Conservation (phyloP, 2,888 invertebrate genomes). For the Dorcus parallelipipedus region DNA sequence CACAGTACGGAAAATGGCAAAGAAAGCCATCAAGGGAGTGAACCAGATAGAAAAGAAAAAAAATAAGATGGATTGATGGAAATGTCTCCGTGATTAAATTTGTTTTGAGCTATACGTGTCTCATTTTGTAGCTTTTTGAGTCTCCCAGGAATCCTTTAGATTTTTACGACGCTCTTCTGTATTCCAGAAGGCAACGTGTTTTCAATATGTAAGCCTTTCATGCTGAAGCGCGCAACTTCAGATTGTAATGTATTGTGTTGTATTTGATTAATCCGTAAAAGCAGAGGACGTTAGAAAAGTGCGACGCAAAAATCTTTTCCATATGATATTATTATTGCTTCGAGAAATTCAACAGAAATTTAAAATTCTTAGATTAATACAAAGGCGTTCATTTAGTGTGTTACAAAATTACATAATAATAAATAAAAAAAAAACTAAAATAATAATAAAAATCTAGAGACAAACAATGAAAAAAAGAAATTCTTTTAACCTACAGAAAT, state of each 20-base stretch:
- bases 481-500: too few species aligned
- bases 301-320: too few species aligned
- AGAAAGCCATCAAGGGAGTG: conserved; percentile 47
- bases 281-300: neutral
- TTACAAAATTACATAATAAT: too few species aligned
- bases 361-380: too few species aligned
- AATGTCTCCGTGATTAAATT: conserved; percentile 50
- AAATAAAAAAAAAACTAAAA: too few species aligned
- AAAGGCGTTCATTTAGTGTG: too few species aligned
- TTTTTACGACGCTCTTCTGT: conserved; percentile 34
- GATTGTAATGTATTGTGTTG: conserved; percentile 35
- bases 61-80: conserved; percentile 50
- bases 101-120: conserved; percentile 48
- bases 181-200: conserved; percentile 33
- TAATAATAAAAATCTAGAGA: too few species aligned
- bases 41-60: conserved; percentile 40
- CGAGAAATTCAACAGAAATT: too few species aligned
- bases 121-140: conserved; percentile 35
- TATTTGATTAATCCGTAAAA: conserved; percentile 35
- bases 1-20: conserved; percentile 45
- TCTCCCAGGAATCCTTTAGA: conserved; percentile 33
- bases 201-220: conserved; percentile 39
- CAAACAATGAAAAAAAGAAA: too few species aligned
- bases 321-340: too few species aligned
- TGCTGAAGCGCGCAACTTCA: conserved; percentile 23